Base-by-base conservation (phyloP, 2,888 invertebrate species). In the Diarsia mendica region DNA sequence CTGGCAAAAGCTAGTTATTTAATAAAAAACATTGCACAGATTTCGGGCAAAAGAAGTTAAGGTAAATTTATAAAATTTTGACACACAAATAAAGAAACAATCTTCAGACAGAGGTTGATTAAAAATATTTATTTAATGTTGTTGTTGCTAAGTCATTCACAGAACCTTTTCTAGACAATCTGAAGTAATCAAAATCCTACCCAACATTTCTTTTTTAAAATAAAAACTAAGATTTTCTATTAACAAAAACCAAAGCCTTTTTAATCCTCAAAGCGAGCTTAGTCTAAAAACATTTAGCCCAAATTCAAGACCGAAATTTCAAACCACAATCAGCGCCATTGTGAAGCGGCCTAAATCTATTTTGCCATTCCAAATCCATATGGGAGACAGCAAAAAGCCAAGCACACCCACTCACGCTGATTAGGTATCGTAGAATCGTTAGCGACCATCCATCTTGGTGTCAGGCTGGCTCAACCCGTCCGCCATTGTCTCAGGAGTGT, bases 391-490 rank as follows among this genome's bases (percentile, higher is more conserved):
- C 86, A 82, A 88, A 88, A 90, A 87, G 70, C 77, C 77, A 77
- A 71, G 76, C 80, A 80, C 81, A 80, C 83, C 84, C 89, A 89
- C 91, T 92, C 85, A 83, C 85, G 64, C 82, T 89, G 89, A 91
- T 91, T 91, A 90, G 88, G 80, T 87, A 87, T 87, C 85, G 81
- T 85, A 80, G 85, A 88, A 90, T 89, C 89, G 89, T 90, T 90
- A 89, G 88, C 84, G 86, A 85, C 88, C 90, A 91, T 92, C 91
- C 82, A 93, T 93, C 93, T 92, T 90, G 74, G 83, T 92, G 92
- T 91, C 92, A 85, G 72, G 67, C 72, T 49, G 84, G 89, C 85
- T 88, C 85, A 89, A 89, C 89, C 87, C 88, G 86, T 88, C 87
- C 87, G 83, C 85, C 71, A 85, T 91, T 91, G 91, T 91, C 89